Conservation (phyloP, 2,888 invertebrate species). For the Dione vanillae region DNA sequence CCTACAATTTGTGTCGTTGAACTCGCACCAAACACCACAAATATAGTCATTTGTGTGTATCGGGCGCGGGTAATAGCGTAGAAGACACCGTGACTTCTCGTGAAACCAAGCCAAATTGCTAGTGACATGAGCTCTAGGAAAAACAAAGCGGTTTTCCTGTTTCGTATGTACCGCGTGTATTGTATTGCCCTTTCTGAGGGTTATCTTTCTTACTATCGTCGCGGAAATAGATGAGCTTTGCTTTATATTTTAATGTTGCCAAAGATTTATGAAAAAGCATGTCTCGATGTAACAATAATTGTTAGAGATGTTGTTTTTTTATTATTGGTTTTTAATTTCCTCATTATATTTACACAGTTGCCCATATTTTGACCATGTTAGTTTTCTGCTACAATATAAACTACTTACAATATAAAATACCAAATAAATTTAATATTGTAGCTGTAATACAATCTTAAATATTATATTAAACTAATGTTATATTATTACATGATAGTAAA, state of each 20-base stretch:
- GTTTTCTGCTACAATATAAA: too few relatives aligned
- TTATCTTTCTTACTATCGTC: constrained; percentile 28
- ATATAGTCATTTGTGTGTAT: constrained; percentile 33
- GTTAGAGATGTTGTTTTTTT: constrained; percentile 1
- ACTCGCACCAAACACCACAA: constrained; percentile 17
- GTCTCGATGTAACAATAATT: constrained; percentile 1
- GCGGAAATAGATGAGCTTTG: constrained; percentile 31
- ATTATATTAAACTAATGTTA: too few relatives aligned
- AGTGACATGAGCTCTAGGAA: constrained; percentile 46
- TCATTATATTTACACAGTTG: too few relatives aligned
- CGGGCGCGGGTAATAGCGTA: constrained; percentile 40
- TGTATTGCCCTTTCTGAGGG: constrained; percentile 31
- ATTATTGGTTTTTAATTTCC: background rate
- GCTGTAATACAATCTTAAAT: too few relatives aligned
- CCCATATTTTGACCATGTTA: too few relatives aligned
- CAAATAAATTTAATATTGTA: too few relatives aligned
- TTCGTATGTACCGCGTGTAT: constrained; percentile 40
- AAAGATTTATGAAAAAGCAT: constrained; percentile 23
- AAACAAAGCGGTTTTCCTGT: constrained; percentile 44
- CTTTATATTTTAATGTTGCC: constrained; percentile 32
- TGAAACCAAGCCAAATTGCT: constrained; percentile 49
- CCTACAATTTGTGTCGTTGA: constrained; percentile 16
- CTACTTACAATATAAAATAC: too few relatives aligned
- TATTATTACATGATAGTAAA: too few relatives aligned
- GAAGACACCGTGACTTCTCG: constrained; percentile 47